phyloP scores from a whole-genome alignment of 1,140 invertebrate genomes.

The Pararge aegeria region DNA sequence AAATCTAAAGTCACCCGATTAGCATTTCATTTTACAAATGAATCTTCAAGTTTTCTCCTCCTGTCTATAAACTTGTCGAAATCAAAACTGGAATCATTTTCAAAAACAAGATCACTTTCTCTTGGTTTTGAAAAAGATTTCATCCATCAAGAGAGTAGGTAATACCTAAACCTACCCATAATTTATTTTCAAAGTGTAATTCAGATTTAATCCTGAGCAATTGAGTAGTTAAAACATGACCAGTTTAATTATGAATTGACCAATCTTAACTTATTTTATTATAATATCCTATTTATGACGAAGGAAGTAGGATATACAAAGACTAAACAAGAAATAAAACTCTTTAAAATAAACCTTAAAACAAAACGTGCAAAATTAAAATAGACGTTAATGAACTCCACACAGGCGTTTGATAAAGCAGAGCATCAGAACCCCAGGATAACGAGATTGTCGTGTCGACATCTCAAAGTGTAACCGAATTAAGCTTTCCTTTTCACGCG shows the following conservation, averaged over 20 bases:
- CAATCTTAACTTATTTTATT: too few species aligned
- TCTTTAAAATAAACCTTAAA: constrained; percentile 6
- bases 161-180: too few species aligned
- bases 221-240: too few species aligned
- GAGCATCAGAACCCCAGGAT: constrained; percentile 51
- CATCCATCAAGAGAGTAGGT: too few species aligned
- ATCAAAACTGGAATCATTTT: not conserved
- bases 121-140: too few species aligned
- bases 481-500: constrained; percentile 72
- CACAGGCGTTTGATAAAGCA: constrained; percentile 67
- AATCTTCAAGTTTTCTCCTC: constrained; percentile 58
- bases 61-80: constrained; percentile 3
- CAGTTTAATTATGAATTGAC: too few species aligned
- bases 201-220: too few species aligned
- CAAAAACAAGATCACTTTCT: too few species aligned
- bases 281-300: too few species aligned
- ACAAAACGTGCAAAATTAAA: constrained; percentile 10
- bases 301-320: too few species aligned
- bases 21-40: constrained; percentile 76
- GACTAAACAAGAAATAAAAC: too few species aligned
- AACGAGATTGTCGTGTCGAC: constrained; percentile 74
- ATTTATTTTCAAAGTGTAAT: too few species aligned
- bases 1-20: constrained; percentile 64
- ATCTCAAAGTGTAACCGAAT: constrained; percentile 77
- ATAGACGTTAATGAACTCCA: constrained; percentile 20